phyloP scores from a whole-genome alignment of 1,140 invertebrate species.

The Panagrolaimus sp. region DNA sequence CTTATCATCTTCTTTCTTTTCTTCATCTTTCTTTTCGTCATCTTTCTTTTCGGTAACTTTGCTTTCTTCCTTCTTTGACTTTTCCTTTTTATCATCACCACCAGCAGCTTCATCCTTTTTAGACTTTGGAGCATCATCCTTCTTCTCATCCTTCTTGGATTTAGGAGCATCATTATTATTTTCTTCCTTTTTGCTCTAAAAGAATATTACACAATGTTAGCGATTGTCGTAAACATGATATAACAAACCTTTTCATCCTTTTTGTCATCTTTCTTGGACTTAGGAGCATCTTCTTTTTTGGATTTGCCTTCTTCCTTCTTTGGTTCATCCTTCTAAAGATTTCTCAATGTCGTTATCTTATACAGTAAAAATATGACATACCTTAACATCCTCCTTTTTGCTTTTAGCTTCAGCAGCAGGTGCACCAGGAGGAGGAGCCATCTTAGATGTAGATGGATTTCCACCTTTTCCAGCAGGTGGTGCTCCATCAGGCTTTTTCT shows the following conservation, averaged over 20 bases:
- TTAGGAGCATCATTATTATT: neutral
- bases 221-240: no score
- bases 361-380: no score
- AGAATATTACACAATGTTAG: no score
- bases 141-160: neutral
- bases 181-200: neutral
- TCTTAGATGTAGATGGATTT: neutral
- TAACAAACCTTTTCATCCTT: constrained; percentile 1
- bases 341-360: neutral
- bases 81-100: constrained; percentile 19
- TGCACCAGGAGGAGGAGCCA: neutral
- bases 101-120: constrained; percentile 12
- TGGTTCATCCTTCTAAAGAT: constrained; percentile 2
- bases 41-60: constrained; percentile 33
- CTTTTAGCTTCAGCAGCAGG: neutral
- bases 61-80: constrained; percentile 26
- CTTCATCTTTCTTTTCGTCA: constrained; percentile 23
- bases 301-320: constrained; percentile 6
- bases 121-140: neutral
- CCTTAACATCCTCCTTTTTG: neutral
- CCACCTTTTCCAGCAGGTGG: neutral
- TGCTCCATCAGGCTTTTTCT: neutral
- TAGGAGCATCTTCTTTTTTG: neutral
- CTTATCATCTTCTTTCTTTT: constrained; percentile 17
- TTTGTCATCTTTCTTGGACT: neutral